phyloP scores from a whole-genome alignment of 2,888 invertebrate species.

The Blomia tropicalis region DNA sequence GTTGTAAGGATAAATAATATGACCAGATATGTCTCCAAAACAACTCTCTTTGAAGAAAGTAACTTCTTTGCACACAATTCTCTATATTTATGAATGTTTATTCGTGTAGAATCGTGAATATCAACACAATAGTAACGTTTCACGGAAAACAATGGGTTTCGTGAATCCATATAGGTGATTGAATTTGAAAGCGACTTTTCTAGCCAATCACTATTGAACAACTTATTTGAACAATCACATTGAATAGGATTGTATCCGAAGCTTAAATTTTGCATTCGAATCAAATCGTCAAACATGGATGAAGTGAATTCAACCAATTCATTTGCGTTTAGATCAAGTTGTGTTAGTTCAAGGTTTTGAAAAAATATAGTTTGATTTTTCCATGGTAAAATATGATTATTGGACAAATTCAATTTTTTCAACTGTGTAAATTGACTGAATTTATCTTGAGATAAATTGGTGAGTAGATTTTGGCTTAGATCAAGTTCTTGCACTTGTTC shows the following conservation, averaged over 20 bases:
- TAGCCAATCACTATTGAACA: constrained; percentile 16
- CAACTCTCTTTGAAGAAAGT: background rate
- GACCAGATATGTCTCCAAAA: background rate
- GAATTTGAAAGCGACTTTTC: background rate
- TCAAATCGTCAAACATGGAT: constrained; percentile 23
- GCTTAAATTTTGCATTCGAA: constrained; percentile 18
- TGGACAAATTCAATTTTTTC: constrained; percentile 22
- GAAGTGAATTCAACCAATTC: constrained; percentile 11
- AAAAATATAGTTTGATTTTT: constrained; percentile 17
- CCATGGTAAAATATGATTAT: constrained; percentile 24
- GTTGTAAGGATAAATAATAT: background rate
- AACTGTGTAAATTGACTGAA: constrained; percentile 22
- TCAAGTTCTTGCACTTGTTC: constrained; percentile 23
- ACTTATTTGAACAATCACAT: constrained; percentile 22
- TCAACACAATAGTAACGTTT: constrained; percentile 12
- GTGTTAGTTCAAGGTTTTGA: constrained; percentile 21
- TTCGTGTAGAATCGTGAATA: background rate
- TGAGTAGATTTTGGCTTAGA: constrained; percentile 21
- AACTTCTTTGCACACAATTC: background rate
- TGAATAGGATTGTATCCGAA: constrained; percentile 23
- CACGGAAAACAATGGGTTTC: constrained; percentile 5
- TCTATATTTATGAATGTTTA: background rate
- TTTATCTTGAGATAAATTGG: constrained; percentile 1
- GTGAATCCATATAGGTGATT: background rate
- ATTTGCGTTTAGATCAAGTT: constrained; percentile 18